A percentile compares a stretch with the other conserved stretches of the same genome.
These are phyloP conservation scores for Tetranychus urticae DNA, from an alignment of 1,140 invertebrate species.

Conservation along the genomic window DNA sequence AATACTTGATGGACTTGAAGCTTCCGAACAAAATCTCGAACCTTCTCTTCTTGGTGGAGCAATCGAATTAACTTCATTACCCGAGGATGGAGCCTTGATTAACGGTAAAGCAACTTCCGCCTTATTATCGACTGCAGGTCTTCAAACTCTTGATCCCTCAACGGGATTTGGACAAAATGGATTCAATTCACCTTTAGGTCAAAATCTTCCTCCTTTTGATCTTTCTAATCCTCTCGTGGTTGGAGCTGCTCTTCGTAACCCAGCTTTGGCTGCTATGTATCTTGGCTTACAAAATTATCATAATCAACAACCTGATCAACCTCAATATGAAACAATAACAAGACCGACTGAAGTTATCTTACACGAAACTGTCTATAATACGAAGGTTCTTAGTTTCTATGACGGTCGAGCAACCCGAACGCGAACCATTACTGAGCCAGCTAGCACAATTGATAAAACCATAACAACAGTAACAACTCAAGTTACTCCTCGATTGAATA, in stretches of 20 bases:
- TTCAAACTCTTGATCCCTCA: conserved; percentile 28
- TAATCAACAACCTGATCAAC: conserved; percentile 8
- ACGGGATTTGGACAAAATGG: not conserved
- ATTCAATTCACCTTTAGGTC: not conserved
- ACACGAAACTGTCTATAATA: conserved; percentile 17
- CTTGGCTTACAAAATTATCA: conserved; percentile 14
- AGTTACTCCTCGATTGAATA: conserved; percentile 12
- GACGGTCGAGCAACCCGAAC: conserved; percentile 16
- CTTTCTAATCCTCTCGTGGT: conserved; percentile 14
- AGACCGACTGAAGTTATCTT: conserved; percentile 13
- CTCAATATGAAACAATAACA: conserved; percentile 13
- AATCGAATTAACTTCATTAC: not conserved
- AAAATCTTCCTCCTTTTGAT: conserved; percentile 9
- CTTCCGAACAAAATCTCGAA: conserved; percentile 7
- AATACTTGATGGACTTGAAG: not conserved
- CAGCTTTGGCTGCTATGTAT: conserved; percentile 15
- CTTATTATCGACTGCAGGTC: conserved; percentile 9
- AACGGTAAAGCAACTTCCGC: not conserved
- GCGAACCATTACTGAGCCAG: conserved; percentile 15
- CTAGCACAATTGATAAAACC: conserved; percentile 11
- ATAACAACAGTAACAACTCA: conserved; percentile 15
- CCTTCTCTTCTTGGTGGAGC: not conserved
- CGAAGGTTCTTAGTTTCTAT: conserved; percentile 17
- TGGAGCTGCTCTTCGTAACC: conserved; percentile 15
- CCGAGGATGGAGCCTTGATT: not conserved